Base-by-base conservation (phyloP, 2,888 invertebrate species). In the Eurytoma adleriae region DNA sequence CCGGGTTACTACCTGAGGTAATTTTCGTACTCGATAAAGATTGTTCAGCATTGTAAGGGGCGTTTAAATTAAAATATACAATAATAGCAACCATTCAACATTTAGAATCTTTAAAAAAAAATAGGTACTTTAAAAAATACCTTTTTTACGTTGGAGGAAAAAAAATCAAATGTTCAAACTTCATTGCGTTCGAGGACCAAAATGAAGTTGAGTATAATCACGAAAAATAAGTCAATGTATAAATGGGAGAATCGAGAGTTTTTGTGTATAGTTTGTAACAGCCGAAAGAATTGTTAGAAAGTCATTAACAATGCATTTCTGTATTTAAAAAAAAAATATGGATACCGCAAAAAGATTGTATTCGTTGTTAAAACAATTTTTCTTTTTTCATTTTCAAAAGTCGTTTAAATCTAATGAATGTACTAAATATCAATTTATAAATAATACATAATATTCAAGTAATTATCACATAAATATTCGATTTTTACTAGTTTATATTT, bases 401-500 rank as follows among this genome's bases (percentile, higher is more conserved):
- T 62, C n/a, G 40, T 62, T 71, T 59, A n/a, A 71, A 27, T 62
- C 24, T 27, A 72, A 61, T 52, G 20, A 70, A 59, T 70, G 40
- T 52, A 64, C 50, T 50, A 50, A 27, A 54, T 30, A 72, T 30
- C 13, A 27, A 66, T 73, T 67, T 59, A 66, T 57, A 57, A 57
- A 57, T 74, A 67, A 48, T 56, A 57, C 66, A 57, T 18, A 24
- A 40, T 40, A 40, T 13, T 40, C 18, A 40, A 59, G 16, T 56
- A 74, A 54, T 66, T 20, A 73, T 40, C 40, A 40, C 66, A 64
- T 74, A 56, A 56, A 67, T 67, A 74, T 74, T 74, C 24, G 20
- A 67, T 67, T 73, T 66, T 73, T 57, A 74, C 66, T 67, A 74
- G 50, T 74, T 74, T 74, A 67, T 67, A 74, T 74, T 74, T 74